These are phyloP conservation scores for Acanthis flammea DNA, from an alignment of 2,797 vertebrate genomes.

Conservation along the genomic window DNA sequence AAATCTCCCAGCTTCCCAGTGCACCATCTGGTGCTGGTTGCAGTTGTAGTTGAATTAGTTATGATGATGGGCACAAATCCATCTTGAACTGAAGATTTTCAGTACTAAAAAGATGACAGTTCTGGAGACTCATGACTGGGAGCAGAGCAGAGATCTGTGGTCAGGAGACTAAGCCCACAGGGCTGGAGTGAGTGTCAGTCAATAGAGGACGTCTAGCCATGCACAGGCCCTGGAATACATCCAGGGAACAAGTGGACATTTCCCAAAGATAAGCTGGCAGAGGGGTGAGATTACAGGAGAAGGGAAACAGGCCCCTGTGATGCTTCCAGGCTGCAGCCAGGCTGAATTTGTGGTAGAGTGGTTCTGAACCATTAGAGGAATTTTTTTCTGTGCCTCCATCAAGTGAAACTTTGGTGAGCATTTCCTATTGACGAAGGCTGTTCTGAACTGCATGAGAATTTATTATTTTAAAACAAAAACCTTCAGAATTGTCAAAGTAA, in stretches of 20 bases:
- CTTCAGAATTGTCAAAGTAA: not conserved
- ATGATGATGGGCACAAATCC: accelerated
- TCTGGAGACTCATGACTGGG: not conserved
- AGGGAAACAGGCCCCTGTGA: not conserved
- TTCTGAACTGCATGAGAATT: not conserved
- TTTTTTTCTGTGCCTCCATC: not conserved
- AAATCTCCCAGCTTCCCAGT: not conserved
- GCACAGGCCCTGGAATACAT: not conserved
- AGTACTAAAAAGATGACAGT: not conserved
- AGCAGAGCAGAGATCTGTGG: not conserved
- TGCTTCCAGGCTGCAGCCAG: not conserved
- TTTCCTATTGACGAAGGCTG: not conserved
- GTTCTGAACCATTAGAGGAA: not conserved
- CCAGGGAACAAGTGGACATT: conserved; percentile 50
- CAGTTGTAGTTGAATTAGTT: not conserved
- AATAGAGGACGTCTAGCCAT: not conserved
- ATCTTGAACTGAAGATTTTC: not conserved
- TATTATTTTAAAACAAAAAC: not conserved
- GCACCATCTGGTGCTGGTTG: not conserved
- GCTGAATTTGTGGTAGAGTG: not conserved
- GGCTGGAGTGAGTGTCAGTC: not conserved
- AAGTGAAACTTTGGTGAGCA: not conserved
- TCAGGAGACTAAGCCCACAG: not conserved
- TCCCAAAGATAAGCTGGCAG: conserved; percentile 47
- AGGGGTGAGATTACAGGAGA: not conserved